Evolutionary conservation across 2,113 vertebrate genomes (phyloP), one percentile per base, ranked within the genome.

Genomic region (Sinocyclocheilus anshuiensis): DNA sequence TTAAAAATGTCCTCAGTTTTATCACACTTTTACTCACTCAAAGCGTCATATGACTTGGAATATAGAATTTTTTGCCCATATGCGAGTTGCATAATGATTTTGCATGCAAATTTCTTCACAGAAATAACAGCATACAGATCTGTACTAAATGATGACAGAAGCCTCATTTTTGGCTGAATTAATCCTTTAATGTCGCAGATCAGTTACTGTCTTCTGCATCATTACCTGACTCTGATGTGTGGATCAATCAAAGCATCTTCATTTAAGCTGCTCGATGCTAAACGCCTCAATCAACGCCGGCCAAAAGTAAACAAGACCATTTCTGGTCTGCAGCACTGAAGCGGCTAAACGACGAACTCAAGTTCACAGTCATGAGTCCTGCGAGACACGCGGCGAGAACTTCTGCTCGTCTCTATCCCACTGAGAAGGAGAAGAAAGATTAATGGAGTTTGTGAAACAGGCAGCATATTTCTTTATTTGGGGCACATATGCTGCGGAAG

Each of bases 381-480:
- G 18, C 4, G 15, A 29, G 77, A 71, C 29, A 11, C 33, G 1
- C 50, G 61, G n/a, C 12, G 79, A 81, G n/a, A 86, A 77, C 33
- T 67, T 33, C 24, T 84, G 65, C 76, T 77, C 57, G 6, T 87
- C 48, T 42, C 13, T 36, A 53, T 81, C 74, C 86, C 50, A 29
- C 36, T 9, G 55, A 20, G 87, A 48, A 33, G 87, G 86, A 72
- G 50, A 36, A 77, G 81, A 33, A 78, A 90, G 82, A 90, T 75
- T 72, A 84, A 90, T 79, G 85, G 80, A 63, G 81, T 81, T 75
- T 83, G 69, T 80, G 76, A 89, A 87, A 20, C 65, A 86, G 83
- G 26, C 29, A 50, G 63, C 90, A 92, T 91, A 91, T 93, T 90
- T 92, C 86, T 90, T 90, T 92, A 87, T 90, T 89, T 86, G 86